phyloP scores from a whole-genome alignment of 2,113 vertebrate genomes.

The Xerus inauris region DNA sequence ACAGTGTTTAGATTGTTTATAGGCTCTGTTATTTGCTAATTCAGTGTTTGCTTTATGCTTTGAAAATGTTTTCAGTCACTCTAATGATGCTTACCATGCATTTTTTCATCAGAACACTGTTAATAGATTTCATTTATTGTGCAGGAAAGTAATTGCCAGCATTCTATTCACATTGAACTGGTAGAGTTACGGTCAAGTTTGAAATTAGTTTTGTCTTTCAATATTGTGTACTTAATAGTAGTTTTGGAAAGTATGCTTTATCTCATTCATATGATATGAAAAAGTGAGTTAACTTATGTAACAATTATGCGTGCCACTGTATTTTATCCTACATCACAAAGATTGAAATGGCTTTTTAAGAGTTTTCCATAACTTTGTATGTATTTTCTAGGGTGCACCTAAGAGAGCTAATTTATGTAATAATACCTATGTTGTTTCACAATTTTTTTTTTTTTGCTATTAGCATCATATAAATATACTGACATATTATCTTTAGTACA shows the following conservation, averaged over 20 bases:
- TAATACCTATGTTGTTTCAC: background rate
- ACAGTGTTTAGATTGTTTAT: background rate
- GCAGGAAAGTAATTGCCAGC: background rate
- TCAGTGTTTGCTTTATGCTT: conserved; percentile 43
- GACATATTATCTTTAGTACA: background rate
- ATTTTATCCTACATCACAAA: background rate
- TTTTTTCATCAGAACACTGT: conserved; percentile 29
- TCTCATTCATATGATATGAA: background rate
- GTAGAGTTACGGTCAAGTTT: background rate
- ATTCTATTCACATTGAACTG: background rate
- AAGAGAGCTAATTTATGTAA: background rate
- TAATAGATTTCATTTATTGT: background rate
- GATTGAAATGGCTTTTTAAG: background rate
- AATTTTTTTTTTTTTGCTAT: background rate
- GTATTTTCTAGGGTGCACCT: background rate
- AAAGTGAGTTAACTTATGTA: background rate
- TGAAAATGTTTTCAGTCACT: background rate
- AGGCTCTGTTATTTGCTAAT: background rate
- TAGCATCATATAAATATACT: background rate
- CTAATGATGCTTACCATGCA: background rate
- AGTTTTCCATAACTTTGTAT: background rate
- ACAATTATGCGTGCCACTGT: background rate
- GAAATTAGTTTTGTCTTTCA: background rate
- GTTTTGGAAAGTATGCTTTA: background rate
- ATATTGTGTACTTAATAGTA: background rate